A percentile compares a stretch with the other conserved stretches of the same genome.
These are phyloP conservation scores for Macrosoma leucophasiata DNA, from an alignment of 2,888 invertebrate species.

Conservation along the genomic window DNA sequence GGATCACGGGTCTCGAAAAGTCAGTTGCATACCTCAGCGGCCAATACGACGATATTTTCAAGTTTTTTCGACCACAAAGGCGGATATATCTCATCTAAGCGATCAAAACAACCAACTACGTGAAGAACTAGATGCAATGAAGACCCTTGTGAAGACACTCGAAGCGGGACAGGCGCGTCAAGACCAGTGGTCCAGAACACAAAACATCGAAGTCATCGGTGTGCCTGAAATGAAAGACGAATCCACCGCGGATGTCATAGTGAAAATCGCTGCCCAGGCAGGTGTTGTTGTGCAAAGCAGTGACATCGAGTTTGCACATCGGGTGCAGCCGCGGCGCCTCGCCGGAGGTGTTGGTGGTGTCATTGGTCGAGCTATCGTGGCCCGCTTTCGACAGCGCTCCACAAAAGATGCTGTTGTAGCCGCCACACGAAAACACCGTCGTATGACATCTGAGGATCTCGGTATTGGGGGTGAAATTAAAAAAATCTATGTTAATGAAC, in stretches of 20 bases:
- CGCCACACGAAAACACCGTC: conserved; percentile 4
- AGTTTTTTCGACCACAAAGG: no score
- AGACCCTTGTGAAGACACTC: background rate
- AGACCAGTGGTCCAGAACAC: conserved; percentile 15
- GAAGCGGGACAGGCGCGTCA: conserved; percentile 5
- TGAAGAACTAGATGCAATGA: no score
- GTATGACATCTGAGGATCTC: conserved; percentile 1
- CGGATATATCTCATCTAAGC: no score
- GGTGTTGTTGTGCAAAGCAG: conserved; percentile 10
- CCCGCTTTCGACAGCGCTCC: conserved; percentile 5
- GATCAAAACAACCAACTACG: no score
- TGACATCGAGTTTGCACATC: conserved; percentile 17
- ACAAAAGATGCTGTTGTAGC: conserved; percentile 4
- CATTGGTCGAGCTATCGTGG: conserved; percentile 3
- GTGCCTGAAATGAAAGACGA: conserved; percentile 12
- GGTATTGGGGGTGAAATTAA: conserved; percentile 6
- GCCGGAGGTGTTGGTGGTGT: background rate
- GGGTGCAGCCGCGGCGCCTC: conserved; percentile 10
- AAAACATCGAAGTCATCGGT: conserved; percentile 17
- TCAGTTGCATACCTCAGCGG: no score
- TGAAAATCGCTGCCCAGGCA: conserved; percentile 4
- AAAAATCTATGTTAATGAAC: conserved; percentile 9
- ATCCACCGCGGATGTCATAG: conserved; percentile 7
- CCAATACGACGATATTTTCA: no score
- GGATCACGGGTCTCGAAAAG: no score